These are phyloP conservation scores for Pollenia griseotomentosa DNA, from an alignment of 2,888 invertebrate species.

Conservation along the genomic window DNA sequence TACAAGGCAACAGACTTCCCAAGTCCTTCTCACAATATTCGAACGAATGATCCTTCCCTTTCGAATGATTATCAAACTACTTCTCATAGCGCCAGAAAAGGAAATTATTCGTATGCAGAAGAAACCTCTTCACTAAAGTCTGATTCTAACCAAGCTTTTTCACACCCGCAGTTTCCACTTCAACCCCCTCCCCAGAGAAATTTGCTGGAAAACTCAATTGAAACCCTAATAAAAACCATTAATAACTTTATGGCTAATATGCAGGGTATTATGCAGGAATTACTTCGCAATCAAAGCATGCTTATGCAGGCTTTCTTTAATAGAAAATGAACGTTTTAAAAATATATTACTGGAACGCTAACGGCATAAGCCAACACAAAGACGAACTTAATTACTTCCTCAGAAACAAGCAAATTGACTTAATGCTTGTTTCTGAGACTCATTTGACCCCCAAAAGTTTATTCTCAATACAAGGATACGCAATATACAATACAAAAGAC, in stretches of 20 bases:
- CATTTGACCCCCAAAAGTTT: conserved; percentile 2
- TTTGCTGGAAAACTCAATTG: neutral
- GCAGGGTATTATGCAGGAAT: neutral
- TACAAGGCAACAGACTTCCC: neutral
- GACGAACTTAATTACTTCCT: conserved; percentile 6
- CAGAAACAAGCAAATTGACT: too few relatives aligned
- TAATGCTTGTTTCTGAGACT: too few relatives aligned
- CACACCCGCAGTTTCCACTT: neutral
- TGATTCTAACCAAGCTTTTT: neutral
- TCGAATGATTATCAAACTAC: too few relatives aligned
- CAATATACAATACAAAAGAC: too few relatives aligned
- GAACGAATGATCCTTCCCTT: too few relatives aligned
- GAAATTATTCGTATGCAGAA: too few relatives aligned
- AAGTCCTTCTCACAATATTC: neutral
- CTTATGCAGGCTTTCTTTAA: neutral
- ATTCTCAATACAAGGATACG: too few relatives aligned
- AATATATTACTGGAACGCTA: conserved; percentile 34
- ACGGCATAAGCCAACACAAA: conserved; percentile 30
- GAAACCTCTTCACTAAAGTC: too few relatives aligned
- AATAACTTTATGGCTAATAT: neutral
- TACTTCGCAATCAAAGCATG: neutral
- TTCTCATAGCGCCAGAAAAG: too few relatives aligned
- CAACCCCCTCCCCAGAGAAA: neutral
- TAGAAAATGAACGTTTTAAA: neutral
- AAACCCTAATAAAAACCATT: neutral